Base-by-base conservation (phyloP, 2,888 invertebrate species). In the Globia sparganii region DNA sequence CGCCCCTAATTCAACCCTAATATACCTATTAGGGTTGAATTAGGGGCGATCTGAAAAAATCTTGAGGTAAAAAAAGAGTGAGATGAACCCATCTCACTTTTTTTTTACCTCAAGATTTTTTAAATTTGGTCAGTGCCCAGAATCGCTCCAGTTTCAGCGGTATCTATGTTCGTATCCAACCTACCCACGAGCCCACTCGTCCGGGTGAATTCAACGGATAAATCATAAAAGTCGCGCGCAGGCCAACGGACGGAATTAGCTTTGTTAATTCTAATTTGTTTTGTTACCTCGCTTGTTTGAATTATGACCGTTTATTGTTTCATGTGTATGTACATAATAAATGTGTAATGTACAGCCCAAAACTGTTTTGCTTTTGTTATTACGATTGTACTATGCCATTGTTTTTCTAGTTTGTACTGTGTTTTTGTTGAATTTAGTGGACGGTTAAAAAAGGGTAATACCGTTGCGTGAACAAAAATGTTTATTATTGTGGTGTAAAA, bases 191-290 rank as follows among this genome's bases (percentile, higher is more conserved):
- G 80, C 83, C 83, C 83, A 80, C 77, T 84, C 85, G 37, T 83
- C 83, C 87, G 86, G 79, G 83, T 86, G 88, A 91, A 89, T 91
- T 90, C 88, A 85, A 81, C 76, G 88, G 89, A 94, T 93, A 93
- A 93, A 94, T 94, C 93, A 94, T 91, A 92, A 92, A 92, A 93
- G 87, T 91, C 90, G 85, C 89, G 87, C 87, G 84, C 88, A 88
- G 85, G 74, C 87, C 85, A 88, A 88, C 85, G 87, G 88, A 89
- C 85, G 86, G 88, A 89, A 91, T 92, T 91, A 92, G 90, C 88
- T 90, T 91, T 91, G 92, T 92, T 92, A 92, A 91, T 92, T 91
- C 87, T 90, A 90, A 93, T 91, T 91, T 91, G 90, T 91, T 90
- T 90, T 90, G 90, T 90, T 88, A 87, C 85, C 87, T 85, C 80